Conservation (phyloP, 2,797 vertebrate species). For the Trematocara caparti region DNA sequence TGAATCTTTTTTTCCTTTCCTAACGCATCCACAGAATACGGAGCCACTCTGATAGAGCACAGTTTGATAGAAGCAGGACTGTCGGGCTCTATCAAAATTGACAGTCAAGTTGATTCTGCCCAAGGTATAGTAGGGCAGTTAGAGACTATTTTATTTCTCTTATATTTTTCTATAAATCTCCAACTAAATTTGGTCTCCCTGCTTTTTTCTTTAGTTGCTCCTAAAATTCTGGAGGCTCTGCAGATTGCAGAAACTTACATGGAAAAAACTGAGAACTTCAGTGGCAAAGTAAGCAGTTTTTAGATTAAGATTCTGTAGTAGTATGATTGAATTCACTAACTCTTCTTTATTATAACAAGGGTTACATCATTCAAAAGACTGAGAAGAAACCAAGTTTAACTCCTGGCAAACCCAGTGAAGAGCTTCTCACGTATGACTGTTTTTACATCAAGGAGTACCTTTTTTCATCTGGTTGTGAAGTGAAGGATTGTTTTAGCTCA, state of each 20-base stretch:
- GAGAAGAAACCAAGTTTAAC: slow-evolving; percentile 91
- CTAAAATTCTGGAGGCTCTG: slow-evolving; percentile 84
- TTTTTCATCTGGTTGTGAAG: neutral
- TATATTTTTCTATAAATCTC: neutral
- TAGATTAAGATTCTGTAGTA: neutral
- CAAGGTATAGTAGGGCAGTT: slow-evolving; percentile 56
- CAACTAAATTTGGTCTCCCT: neutral
- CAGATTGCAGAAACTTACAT: slow-evolving; percentile 89
- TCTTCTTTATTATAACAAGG: slow-evolving; percentile 70
- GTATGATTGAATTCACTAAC: neutral
- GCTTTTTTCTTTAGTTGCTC: slow-evolving; percentile 56
- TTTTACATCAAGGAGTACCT: neutral
- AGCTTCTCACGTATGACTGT: slow-evolving; percentile 88
- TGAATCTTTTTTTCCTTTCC: neutral
- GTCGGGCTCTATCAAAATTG: slow-evolving; percentile 79
- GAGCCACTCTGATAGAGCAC: slow-evolving; percentile 91
- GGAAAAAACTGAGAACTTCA: slow-evolving; percentile 79
- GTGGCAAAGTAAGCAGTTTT: slow-evolving; percentile 80
- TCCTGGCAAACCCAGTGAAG: slow-evolving; percentile 82
- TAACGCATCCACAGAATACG: slow-evolving; percentile 74
- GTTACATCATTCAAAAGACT: slow-evolving; percentile 92
- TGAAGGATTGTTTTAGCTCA: neutral
- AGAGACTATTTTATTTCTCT: neutral
- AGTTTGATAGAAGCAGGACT: slow-evolving; percentile 88
- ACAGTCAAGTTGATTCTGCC: slow-evolving; percentile 73